Percentiles rank a stretch among this genome's conserved stretches.
These are phyloP conservation scores for Sprattus sprattus DNA, from an alignment of 2,113 vertebrate species.

Conservation along the genomic window DNA sequence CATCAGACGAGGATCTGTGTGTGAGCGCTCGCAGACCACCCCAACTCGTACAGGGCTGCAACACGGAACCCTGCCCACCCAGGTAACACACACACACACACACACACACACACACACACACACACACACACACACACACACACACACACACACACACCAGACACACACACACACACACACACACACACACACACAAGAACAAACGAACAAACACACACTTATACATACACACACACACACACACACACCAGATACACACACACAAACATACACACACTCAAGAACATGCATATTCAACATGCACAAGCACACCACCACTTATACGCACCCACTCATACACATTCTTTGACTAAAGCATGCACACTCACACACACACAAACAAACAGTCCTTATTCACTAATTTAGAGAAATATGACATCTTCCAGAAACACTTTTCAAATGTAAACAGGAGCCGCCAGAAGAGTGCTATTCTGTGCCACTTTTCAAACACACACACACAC, in stretches of 20 bases:
- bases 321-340: too few species aligned
- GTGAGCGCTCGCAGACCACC: constrained; percentile 81
- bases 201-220: background rate
- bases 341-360: too few species aligned
- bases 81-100: constrained; percentile 71
- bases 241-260: background rate
- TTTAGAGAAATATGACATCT: too few species aligned
- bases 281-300: too few species aligned
- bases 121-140: background rate
- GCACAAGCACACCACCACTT: too few species aligned
- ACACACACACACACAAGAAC: background rate
- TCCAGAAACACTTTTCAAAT: too few species aligned
- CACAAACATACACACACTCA: background rate
- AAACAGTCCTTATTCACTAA: too few species aligned
- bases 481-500: background rate
- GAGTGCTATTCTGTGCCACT: too few species aligned
- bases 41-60: constrained; percentile 83
- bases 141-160: background rate
- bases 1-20: constrained; percentile 77
- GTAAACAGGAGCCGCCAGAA: too few species aligned
- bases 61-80: constrained; percentile 83
- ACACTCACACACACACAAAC: too few species aligned
- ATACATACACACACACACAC: background rate
- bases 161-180: background rate
- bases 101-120: background rate